Evolutionary conservation across 2,797 vertebrate species (phyloP).

Genomic region (Squalus acanthias): DNA sequence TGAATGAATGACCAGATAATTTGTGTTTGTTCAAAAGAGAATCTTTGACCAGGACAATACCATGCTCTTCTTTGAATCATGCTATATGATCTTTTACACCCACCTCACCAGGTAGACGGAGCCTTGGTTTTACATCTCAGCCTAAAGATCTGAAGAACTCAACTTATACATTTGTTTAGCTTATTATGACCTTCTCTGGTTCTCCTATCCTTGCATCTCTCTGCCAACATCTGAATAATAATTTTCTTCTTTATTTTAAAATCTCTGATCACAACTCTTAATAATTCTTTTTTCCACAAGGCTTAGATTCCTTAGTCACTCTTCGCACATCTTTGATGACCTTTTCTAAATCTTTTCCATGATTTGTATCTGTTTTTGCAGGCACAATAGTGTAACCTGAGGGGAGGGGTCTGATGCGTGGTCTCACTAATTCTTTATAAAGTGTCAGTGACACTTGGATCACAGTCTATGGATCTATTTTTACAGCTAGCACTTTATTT

Average conservation of each 20-base stretch:
- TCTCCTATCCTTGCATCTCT: neutral
- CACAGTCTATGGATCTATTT: neutral
- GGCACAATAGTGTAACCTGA: neutral
- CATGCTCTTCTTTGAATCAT: neutral
- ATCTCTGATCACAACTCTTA: no score
- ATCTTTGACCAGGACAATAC: neutral
- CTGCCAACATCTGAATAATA: neutral
- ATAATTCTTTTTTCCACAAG: neutral
- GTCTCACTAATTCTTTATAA: neutral
- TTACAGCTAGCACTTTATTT: neutral
- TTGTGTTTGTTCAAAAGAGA: neutral
- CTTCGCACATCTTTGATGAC: neutral
- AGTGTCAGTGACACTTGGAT: neutral
- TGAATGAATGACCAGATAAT: neutral
- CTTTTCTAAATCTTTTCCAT: neutral
- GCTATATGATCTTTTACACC: neutral
- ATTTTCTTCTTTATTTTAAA: neutral
- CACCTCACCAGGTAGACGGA: neutral
- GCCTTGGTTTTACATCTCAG: neutral
- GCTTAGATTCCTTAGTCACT: neutral
- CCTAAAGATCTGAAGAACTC: neutral
- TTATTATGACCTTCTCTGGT: neutral
- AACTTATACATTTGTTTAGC: neutral
- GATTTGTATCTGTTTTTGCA: neutral
- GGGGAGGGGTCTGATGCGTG: neutral